Percentiles rank a stretch among this genome's conserved stretches.
These are phyloP conservation scores for Anoplolepis gracilipes DNA, from an alignment of 1,140 invertebrate species.

Conservation along the genomic window DNA sequence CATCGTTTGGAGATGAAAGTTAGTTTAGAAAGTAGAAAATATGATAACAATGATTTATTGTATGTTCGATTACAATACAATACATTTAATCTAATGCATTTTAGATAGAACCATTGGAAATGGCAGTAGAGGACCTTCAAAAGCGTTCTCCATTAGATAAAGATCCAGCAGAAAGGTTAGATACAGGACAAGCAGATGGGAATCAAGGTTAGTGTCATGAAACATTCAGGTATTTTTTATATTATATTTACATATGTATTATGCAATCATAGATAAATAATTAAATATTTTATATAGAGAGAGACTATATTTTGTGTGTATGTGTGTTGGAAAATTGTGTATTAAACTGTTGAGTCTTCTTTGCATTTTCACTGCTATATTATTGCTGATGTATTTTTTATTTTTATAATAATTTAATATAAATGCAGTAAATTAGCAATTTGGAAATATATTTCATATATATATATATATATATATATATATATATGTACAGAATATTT, in stretches of 20 bases:
- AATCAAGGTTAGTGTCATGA: slow-evolving; percentile 76
- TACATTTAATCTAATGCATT: slow-evolving; percentile 33
- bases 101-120: slow-evolving; percentile 81
- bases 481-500: background rate
- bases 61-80: background rate
- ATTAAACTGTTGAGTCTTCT: background rate
- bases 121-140: slow-evolving; percentile 75
- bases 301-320: slow-evolving; percentile 13
- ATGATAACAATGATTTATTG: background rate
- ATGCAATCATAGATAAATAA: background rate
- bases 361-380: slow-evolving; percentile 21
- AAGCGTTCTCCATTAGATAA: slow-evolving; percentile 72
- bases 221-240: background rate
- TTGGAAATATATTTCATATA: background rate
- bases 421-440: background rate
- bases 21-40: slow-evolving; percentile 36
- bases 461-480: background rate
- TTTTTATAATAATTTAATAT: background rate
- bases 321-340: background rate
- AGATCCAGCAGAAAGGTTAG: slow-evolving; percentile 75
- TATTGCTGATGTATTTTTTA: slow-evolving; percentile 7
- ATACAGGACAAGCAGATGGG: slow-evolving; percentile 74
- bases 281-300: slow-evolving; percentile 6
- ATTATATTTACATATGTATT: background rate
- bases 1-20: slow-evolving; percentile 83